Evolutionary conservation across 2,888 invertebrate genomes (phyloP), one percentile per base, ranked within the genome.

Genomic region (Cephus pulcher): DNA sequence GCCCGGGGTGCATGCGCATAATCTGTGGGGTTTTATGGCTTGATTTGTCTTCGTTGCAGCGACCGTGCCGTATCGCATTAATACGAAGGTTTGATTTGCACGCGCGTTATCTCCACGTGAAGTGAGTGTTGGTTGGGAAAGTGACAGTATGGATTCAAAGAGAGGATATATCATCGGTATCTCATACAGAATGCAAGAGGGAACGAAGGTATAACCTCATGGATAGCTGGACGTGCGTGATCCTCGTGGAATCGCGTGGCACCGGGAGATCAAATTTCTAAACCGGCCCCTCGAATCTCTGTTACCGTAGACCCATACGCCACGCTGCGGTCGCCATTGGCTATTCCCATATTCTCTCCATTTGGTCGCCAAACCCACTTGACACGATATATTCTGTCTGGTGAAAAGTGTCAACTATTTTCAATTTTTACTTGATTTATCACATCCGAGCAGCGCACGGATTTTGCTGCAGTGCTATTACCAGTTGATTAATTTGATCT

Each of bases 191-290:
- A 56, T 56, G 56, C 56, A 56, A 23, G 56, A 23, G 40, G 40
- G 9, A 56, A 9, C 9, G 23, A 56, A 56, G 23, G 56, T 23
- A 56, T 23, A 56, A 23, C 23, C 56, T 32, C 71, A 2, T 34
- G 71, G 71, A 71, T 71, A 23, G 71, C 71, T 32, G 23, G 12
- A 33, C 71, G 71, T 34, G 78, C 75, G 74, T 68, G n/a, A n/a
- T 69, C 68, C 73, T 76, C 69, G 69, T 69, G 76, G 82, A 80
- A 80, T 85, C 83, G 82, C 85, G 82, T 84, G 83, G 84, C 85
- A 84, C 81, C 79, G 78, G 80, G 76, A 82, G 84, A 85, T 85
- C 84, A 79, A 81, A 84, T 85, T 85, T 85, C 84, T 82, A 77
- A 78, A 82, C 77, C 74, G 40, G 30, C 40, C 40, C 74, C 77